These are phyloP conservation scores for Crocodylus rhombifer DNA, from an alignment of 2,797 vertebrate species.

Conservation along the genomic window DNA sequence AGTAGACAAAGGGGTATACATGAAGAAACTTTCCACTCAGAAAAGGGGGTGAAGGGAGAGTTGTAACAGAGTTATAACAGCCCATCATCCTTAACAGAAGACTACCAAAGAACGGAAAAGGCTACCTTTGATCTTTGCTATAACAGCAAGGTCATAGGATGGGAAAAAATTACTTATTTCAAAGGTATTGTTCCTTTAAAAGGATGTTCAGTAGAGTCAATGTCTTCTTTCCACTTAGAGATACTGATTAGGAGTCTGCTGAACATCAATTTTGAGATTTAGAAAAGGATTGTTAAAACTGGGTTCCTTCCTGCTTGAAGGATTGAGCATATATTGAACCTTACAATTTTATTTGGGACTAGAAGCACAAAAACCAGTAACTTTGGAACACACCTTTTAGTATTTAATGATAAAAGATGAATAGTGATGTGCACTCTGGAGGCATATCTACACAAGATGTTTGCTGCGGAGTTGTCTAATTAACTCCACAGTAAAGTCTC, in stretches of 20 bases:
- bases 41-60: not conserved
- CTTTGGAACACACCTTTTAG: too few species aligned
- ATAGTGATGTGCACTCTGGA: too few species aligned
- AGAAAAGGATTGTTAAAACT: not conserved
- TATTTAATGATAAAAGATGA: too few species aligned
- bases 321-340: not conserved
- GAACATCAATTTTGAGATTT: not conserved
- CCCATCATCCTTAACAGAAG: not conserved
- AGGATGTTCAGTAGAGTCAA: not conserved
- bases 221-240: not conserved
- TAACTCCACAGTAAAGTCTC: too few species aligned
- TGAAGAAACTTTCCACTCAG: not conserved
- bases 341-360: not conserved
- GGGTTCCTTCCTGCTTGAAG: not conserved
- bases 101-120: not conserved
- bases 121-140: not conserved
- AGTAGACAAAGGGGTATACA: not conserved
- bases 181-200: not conserved
- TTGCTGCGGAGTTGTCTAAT: too few species aligned
- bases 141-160: slow-evolving; percentile 13
- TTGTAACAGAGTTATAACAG: not conserved
- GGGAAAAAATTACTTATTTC: slow-evolving; percentile 42
- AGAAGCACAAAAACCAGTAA: too few species aligned
- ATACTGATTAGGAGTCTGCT: not conserved
- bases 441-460: too few species aligned